phyloP scores from a whole-genome alignment of 2,797 vertebrate species.

The Pseudochirops cupreus region DNA sequence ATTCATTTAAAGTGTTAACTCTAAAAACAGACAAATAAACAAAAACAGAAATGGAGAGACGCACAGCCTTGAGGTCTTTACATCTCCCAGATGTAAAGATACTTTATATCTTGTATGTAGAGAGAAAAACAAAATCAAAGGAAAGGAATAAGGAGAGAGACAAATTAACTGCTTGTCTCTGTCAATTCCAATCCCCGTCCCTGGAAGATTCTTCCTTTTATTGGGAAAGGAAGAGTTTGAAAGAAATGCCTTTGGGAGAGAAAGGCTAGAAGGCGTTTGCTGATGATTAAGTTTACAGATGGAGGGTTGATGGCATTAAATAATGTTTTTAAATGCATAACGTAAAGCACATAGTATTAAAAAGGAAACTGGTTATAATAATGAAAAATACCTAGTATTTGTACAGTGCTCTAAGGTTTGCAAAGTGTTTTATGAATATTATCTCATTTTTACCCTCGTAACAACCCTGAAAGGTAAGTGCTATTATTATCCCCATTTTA shows the following conservation, averaged over 20 bases:
- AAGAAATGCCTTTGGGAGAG: not conserved
- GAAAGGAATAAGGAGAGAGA: not conserved
- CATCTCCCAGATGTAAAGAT: not conserved
- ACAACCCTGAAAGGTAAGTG: not conserved
- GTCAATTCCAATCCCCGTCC: not conserved
- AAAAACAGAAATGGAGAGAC: not conserved
- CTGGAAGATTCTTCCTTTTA: not conserved
- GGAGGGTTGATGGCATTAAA: not conserved
- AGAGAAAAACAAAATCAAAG: not conserved
- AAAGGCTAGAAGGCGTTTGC: not conserved
- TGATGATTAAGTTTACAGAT: conserved; percentile 3
- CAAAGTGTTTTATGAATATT: not conserved
- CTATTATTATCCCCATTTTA: not conserved
- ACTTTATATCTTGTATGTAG: not conserved
- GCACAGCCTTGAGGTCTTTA: not conserved
- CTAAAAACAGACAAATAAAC: not conserved
- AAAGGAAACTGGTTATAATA: not conserved
- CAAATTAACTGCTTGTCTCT: not conserved
- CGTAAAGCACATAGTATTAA: not conserved
- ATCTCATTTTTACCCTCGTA: not conserved
- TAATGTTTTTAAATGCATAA: not conserved
- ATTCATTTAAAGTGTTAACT: not conserved
- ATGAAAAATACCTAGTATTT: not conserved
- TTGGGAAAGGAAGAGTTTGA: not conserved
- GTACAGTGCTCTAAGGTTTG: not conserved